A percentile compares a stretch with the other conserved stretches of the same genome.
Evolutionary conservation across 1,140 invertebrate genomes (phyloP).

Genomic region (Solenopsis fugax): DNA sequence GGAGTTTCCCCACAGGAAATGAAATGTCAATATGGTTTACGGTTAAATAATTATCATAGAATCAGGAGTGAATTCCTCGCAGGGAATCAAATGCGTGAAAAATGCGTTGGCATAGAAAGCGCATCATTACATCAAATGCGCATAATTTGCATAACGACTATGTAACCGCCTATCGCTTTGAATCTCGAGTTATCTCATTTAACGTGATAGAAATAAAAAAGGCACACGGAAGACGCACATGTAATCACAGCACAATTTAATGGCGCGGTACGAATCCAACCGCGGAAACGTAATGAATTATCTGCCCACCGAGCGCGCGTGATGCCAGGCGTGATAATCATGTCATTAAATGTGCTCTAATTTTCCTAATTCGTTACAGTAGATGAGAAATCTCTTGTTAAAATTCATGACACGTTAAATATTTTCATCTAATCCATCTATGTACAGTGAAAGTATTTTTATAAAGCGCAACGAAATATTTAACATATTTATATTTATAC

Average conservation of each 20-base stretch:
- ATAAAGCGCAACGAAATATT: background rate
- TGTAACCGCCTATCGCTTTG: background rate
- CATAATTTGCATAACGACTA: slow-evolving; percentile 17
- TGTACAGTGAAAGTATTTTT: background rate
- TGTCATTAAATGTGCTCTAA: slow-evolving; percentile 55
- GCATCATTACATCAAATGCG: background rate
- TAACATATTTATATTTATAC: background rate
- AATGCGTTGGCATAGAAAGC: background rate
- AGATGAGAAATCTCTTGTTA: slow-evolving; percentile 8
- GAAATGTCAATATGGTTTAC: slow-evolving; percentile 33
- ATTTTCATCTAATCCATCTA: background rate
- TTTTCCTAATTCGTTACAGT: slow-evolving; percentile 34
- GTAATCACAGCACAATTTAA: slow-evolving; percentile 47
- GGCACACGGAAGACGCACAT: background rate
- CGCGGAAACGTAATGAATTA: slow-evolving; percentile 35
- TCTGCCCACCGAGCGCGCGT: slow-evolving; percentile 16
- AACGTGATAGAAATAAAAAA: slow-evolving; percentile 1
- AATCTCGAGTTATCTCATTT: slow-evolving; percentile 17
- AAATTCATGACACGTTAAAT: slow-evolving; percentile 29
- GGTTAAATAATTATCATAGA: slow-evolving; percentile 36
- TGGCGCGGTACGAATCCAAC: slow-evolving; percentile 5
- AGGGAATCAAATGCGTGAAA: background rate
- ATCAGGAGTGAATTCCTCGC: slow-evolving; percentile 2
- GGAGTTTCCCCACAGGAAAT: background rate
- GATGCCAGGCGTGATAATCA: slow-evolving; percentile 50